Evolutionary conservation across 2,888 invertebrate genomes (phyloP), one percentile per base, ranked within the genome.

Genomic region (Criorhina ranunculi): DNA sequence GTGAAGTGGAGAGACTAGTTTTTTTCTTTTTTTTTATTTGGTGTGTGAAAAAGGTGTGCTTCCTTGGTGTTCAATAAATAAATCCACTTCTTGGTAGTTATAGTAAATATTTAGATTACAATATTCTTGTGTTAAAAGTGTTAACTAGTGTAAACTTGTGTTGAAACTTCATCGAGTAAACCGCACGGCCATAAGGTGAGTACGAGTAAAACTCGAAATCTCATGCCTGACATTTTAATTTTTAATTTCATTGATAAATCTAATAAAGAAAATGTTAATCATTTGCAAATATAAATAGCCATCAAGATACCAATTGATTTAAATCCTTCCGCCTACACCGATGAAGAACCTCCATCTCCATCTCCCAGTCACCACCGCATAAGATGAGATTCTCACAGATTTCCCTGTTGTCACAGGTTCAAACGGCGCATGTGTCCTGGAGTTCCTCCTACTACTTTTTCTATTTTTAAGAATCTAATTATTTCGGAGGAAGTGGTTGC

Each of bases 371-470:
- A 8, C 49, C 15, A 49, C 11, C 31, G 9, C 59, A 31, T 44
- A 17, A 5, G 17, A 12, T 15, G 57, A 59, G 57, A 72, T 57
- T 64, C 78, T 46, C 57, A 72, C 46, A 60, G 82, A 62, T 83
- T 83, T 78, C 12, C 55, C 42, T 55, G 67, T 78, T 73, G 67
- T 55, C 82, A 66, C 42, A 76, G 70, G 73, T 73, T 51, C 55
- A 40, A 40, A 75, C 40, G 42, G 82, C 82, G 82, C 82, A 82
- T 73, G 82, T 72, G 33, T 37, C 31, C 19, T 19, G 5, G 2
- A 8, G 9, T 12, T 19, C 5, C 31, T 46, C 42, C 17, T 51
- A 11, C 35, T 53, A 2, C n/a, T 40, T 31, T 24, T 15, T 64
- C 17, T 46, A 1, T 49, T 17, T 31, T n/a, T 35, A n/a, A 1